A percentile compares a stretch with the other conserved stretches of the same genome.
These are phyloP conservation scores for Nipponacmea schrenckii DNA, from an alignment of 2,888 invertebrate genomes.

Conservation along the genomic window DNA sequence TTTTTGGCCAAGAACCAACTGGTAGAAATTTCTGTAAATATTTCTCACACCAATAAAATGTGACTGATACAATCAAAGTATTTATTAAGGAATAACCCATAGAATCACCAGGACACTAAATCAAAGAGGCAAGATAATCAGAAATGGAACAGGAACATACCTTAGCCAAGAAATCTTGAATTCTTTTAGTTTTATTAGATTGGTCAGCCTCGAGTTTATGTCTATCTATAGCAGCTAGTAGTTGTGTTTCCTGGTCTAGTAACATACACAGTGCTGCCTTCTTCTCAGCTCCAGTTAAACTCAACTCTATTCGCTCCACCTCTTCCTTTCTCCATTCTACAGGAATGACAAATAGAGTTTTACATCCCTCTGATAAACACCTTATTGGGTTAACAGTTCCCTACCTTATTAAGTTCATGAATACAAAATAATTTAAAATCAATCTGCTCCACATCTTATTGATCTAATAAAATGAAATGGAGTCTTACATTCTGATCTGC, in stretches of 20 bases:
- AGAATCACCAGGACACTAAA: too few species aligned
- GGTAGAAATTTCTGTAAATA: too few species aligned
- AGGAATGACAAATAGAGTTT: too few species aligned
- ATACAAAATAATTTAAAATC: too few species aligned
- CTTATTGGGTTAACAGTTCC: too few species aligned
- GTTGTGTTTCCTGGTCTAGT: constrained; percentile 68
- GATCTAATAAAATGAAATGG: too few species aligned
- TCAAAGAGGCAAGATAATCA: too few species aligned
- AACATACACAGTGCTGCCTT: constrained; percentile 69
- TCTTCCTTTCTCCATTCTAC: constrained; percentile 67
- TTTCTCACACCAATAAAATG: too few species aligned
- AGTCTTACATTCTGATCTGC: too few species aligned
- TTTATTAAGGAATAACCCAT: neutral
- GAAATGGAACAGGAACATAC: constrained; percentile 36
- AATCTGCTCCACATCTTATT: too few species aligned
- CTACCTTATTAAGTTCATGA: too few species aligned
- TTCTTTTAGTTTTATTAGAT: constrained; percentile 60
- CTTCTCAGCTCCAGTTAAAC: constrained; percentile 64
- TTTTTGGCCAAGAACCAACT: too few species aligned
- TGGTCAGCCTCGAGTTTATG: constrained; percentile 64
- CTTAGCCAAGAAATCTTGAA: constrained; percentile 65
- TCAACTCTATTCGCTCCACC: constrained; percentile 62
- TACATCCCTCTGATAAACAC: neutral
- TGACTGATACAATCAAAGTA: neutral
- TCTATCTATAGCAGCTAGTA: constrained; percentile 67